Evolutionary conservation across 2,888 invertebrate species (phyloP), one percentile per base, ranked within the genome.

Genomic region (Melanargia galathea): DNA sequence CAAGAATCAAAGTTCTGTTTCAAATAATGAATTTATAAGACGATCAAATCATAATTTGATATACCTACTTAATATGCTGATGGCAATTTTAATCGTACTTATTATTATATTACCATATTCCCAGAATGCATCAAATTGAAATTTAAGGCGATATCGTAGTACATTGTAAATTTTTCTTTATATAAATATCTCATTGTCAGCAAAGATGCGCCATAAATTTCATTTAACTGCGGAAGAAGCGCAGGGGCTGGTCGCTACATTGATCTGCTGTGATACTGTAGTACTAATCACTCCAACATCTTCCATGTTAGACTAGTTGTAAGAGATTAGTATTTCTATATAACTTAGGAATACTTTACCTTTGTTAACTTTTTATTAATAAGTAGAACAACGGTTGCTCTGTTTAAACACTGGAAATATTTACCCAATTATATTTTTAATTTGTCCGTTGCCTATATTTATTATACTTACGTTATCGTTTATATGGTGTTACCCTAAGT

Each of bases 241-340:
- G 79, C 80, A 76, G 77, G 75, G 78, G 77, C 78, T 78, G 78
- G 79, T 81, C 82, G 83, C 82, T 83, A 80, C 81, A 80, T 81
- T 81, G 83, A 83, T 84, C 87, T 87, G 85, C 89, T 90, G 90
- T 90, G 90, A 91, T 90, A 91, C 82, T 87, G 81, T 89, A 87
- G 86, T 83, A 86, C 86, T 86, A 81, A 84, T 82, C 84, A 83
- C 79, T 83, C 76, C 71, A 80, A 85, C 86, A 87, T 86, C 89
- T 89, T 88, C 89, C 88, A 87, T 80, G 84, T 87, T 88, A 86
- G 83, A 69, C 76, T 89, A 88, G 83, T 85, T 86, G 66, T 90
- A 90, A 89, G 87, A 84, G 73, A 83, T 82, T 85, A 88, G 84
- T 85, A 79, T 86, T 87, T 89, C 85, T 89, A 87, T 86, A 83